Percentiles rank a stretch among this genome's conserved stretches.
These are phyloP conservation scores for Tholera decimalis DNA, from an alignment of 2,888 invertebrate species.

Conservation along the genomic window DNA sequence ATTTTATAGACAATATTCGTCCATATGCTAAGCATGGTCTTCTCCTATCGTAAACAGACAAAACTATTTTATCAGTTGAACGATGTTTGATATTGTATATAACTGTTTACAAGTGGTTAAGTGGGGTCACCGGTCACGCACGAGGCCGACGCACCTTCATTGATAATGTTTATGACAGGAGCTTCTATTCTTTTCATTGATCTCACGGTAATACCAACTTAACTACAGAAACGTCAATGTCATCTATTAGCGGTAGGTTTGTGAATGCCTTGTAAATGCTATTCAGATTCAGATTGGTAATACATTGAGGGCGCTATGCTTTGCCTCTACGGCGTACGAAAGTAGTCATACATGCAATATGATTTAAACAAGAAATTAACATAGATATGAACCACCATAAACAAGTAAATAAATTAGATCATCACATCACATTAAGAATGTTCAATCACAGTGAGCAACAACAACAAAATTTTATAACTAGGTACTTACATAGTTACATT, in stretches of 20 bases:
- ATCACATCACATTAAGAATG: no score
- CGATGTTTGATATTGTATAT: background rate
- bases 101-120: conserved; percentile 15
- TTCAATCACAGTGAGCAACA: no score
- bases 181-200: conserved; percentile 14
- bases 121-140: conserved; percentile 13
- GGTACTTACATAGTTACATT: no score
- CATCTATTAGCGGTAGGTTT: background rate
- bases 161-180: conserved; percentile 24
- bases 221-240: background rate
- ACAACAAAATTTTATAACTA: no score
- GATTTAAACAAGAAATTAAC: no score
- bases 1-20: background rate
- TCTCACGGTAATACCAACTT: background rate
- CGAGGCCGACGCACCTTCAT: conserved; percentile 27
- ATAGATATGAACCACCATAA: no score
- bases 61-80: background rate
- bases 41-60: background rate
- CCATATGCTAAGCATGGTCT: background rate
- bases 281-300: no score
- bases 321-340: no score
- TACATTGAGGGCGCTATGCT: no score
- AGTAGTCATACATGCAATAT: no score
- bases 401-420: no score
- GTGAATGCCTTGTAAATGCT: no score